A percentile compares a stretch with the other conserved stretches of the same genome.
Conservation (phyloP, 2,113 vertebrate genomes). For the Chaetops frenatus region DNA sequence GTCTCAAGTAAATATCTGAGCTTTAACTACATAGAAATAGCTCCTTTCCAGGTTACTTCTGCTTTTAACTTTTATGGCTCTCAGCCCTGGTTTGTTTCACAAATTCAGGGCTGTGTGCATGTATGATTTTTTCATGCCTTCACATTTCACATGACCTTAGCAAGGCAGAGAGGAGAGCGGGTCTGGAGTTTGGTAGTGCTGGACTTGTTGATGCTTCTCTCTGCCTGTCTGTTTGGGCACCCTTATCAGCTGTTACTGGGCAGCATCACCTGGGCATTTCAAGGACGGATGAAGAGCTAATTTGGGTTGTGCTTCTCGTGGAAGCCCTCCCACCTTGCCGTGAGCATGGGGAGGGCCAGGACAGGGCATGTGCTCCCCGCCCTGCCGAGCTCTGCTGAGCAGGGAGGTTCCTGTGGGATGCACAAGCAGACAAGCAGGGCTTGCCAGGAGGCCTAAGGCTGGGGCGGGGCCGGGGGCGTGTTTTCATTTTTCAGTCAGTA, state of each 20-base stretch:
- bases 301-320: background rate
- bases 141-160: background rate
- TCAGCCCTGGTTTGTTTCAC: background rate
- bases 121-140: background rate
- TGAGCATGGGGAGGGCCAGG: rapidly evolving
- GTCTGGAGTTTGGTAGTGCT: background rate
- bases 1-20: background rate
- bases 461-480: background rate
- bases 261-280: background rate
- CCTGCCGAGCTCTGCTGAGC: background rate
- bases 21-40: background rate
- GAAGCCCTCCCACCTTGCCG: rapidly evolving
- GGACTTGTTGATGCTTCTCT: background rate
- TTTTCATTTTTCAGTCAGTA: background rate
- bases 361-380: rapidly evolving
- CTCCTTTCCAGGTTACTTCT: background rate
- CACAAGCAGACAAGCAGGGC: background rate
- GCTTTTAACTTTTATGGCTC: background rate
- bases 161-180: background rate
- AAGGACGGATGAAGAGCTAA: background rate
- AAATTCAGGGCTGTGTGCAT: background rate
- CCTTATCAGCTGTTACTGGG: background rate
- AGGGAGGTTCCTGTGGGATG: rapidly evolving
- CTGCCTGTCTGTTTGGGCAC: background rate
- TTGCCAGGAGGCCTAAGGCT: background rate